Base-by-base conservation (phyloP, 2,888 invertebrate species). In the Cenopis cana region DNA sequence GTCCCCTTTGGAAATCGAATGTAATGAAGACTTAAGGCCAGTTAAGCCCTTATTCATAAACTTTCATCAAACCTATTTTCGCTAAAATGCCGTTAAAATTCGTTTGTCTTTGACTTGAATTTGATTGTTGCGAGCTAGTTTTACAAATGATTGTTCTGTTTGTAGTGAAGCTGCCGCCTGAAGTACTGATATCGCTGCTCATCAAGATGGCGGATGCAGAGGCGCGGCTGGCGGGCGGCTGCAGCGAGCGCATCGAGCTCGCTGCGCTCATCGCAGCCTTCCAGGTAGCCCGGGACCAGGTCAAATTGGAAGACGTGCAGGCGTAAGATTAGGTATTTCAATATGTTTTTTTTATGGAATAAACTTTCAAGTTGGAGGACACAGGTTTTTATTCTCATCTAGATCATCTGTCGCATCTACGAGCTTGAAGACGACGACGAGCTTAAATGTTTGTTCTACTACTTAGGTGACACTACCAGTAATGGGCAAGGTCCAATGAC, bases 181-280 rank as follows among this genome's bases (percentile, higher is more conserved):
- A 96, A 55, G 95, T 97, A 46, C 90, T 98, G 79, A 95, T 97
- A 69, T 94, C 96, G 74, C 89, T 99, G 36, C 89, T 99, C 65
- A 96, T 97, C 56, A 97, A 97, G 90, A 95, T 99, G 95, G 96
- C 98, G 2, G 97, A 97, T 76, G 96, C 98, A 68, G 99, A 99
- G 90, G 95, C 96, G 83, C 95, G 98, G 46, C 92, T 99, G 41
- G 94, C 98, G 0, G 94, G 95, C 74, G 99, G 99, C 33, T 97
- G 98, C 74, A 97, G 95, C 84, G 99, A 99, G 89, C 96, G 96
- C 77, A 95, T 98, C 57, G 99, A 99, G 90, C 93, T 99, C 17
- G 96, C 98, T 68, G 96, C 98, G 0, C 94, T 99, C 65, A 95
- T 99, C 64, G 95, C 98, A n/a, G 96, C 97, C 8, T 99, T 99